Conservation (phyloP, 2,888 invertebrate genomes). For the Plebejus melissa region DNA sequence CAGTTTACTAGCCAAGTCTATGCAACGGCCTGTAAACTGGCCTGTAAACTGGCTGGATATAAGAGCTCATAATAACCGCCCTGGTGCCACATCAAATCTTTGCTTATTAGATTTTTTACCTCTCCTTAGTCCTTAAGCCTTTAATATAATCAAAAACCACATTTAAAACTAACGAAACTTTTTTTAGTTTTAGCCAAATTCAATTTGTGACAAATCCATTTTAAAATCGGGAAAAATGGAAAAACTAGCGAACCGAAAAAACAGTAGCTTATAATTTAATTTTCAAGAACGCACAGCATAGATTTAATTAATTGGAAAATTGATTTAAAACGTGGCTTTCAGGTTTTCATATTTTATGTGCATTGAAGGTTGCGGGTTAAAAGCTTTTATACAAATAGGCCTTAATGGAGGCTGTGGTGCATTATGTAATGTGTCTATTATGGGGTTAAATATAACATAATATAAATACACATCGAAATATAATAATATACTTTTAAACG, state of each 20-base stretch:
- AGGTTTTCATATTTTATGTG: not conserved
- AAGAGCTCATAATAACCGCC: too few relatives aligned
- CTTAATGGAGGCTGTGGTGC: not conserved
- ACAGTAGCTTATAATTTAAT: not conserved
- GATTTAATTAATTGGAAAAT: not conserved
- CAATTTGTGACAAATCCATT: not conserved
- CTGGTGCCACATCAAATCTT: too few relatives aligned
- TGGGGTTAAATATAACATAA: too few relatives aligned
- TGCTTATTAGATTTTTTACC: too few relatives aligned
- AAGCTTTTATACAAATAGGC: conserved; percentile 11
- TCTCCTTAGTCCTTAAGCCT: too few relatives aligned
- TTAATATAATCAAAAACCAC: too few relatives aligned
- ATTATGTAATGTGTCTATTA: too few relatives aligned
- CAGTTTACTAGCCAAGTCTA: too few relatives aligned
- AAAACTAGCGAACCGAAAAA: not conserved
- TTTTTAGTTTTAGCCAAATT: not conserved
- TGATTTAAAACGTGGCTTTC: not conserved
- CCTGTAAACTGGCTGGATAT: too few relatives aligned
- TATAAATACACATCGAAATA: too few relatives aligned
- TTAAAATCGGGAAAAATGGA: not conserved
- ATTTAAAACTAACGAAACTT: not conserved
- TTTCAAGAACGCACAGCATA: not conserved
- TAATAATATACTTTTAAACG: too few relatives aligned
- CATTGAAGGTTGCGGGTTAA: not conserved
- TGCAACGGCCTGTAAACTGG: too few relatives aligned